phyloP scores from a whole-genome alignment of 2,888 invertebrate genomes.

The Noctua comes region DNA sequence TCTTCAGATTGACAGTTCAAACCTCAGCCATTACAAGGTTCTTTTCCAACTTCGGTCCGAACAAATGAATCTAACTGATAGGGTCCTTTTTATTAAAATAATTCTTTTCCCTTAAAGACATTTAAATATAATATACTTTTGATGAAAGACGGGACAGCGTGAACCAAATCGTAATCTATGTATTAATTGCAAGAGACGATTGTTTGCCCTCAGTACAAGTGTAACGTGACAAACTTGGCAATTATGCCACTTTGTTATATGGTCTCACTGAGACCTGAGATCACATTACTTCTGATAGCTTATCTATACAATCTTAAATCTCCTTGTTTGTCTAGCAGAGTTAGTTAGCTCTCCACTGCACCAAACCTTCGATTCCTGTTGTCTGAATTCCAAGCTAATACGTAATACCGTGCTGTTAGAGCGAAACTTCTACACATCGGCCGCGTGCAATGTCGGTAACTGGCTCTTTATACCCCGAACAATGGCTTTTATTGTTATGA shows the following conservation, averaged over 20 bases:
- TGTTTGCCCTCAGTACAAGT: too few relatives aligned
- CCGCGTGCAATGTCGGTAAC: conserved; percentile 35
- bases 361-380: conserved; percentile 23
- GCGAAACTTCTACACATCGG: conserved; percentile 54
- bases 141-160: too few relatives aligned
- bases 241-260: too few relatives aligned
- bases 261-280: too few relatives aligned
- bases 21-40: neutral
- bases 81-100: too few relatives aligned
- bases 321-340: neutral
- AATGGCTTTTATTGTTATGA: conserved; percentile 53
- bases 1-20: neutral
- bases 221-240: too few relatives aligned
- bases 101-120: too few relatives aligned
- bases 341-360: neutral
- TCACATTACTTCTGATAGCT: neutral
- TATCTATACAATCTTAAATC: neutral
- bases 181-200: too few relatives aligned
- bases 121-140: too few relatives aligned
- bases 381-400: conserved; percentile 31
- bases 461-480: conserved; percentile 32
- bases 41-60: neutral
- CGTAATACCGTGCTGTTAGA: conserved; percentile 35
- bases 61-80: neutral
- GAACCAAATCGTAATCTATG: too few relatives aligned